Evolutionary conservation across 2,888 invertebrate genomes (phyloP), one percentile per base, ranked within the genome.

Genomic region (Pterobdella sp.): DNA sequence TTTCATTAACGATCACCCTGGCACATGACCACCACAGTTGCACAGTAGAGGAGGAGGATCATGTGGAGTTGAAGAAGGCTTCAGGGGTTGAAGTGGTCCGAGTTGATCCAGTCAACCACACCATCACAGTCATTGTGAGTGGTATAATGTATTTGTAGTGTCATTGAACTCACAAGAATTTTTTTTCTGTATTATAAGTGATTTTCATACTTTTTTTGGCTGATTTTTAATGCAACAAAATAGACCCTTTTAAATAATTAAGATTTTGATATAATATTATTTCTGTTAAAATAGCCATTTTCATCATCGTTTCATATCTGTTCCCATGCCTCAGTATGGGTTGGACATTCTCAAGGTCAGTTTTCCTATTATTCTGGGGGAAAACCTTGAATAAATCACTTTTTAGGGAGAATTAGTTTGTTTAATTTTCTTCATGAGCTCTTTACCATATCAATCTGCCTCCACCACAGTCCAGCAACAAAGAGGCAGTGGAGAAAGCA

Each of bases 51-150:
- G 81, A 86, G 90, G 91, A 85, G 89, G 91, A 86, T 82, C 93
- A 94, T 87, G 92, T 91, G 86, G 94, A 95, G 87, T 94, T 94
- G 87, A 92, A 93, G 87, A 92, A 92, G 86, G 91, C 90, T 81
- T 91, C 94, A 85, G 90, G 89, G 83, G 94, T 94, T 77, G 90
- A 91, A 81, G 89, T 92, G 80, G 92, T 94, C 85, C 89, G 90
- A 86, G 95, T 91, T 86, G 89, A 91, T 86, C 88, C 92, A 76
- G 92, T 93, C 81, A 89, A 90, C 82, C 90, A 90, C 82, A 88
- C 89, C 82, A 88, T 96, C 78, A 88, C 90, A 85, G 90, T 93
- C 81, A 89, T 95, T 85, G 86, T 86, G 81, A 83, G 84, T 81
- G 60, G 52, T 60, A 31, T 14, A 2, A 36, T n/a, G 22, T 71